phyloP scores from a whole-genome alignment of 2,113 vertebrate genomes.

The Panthera leo region DNA sequence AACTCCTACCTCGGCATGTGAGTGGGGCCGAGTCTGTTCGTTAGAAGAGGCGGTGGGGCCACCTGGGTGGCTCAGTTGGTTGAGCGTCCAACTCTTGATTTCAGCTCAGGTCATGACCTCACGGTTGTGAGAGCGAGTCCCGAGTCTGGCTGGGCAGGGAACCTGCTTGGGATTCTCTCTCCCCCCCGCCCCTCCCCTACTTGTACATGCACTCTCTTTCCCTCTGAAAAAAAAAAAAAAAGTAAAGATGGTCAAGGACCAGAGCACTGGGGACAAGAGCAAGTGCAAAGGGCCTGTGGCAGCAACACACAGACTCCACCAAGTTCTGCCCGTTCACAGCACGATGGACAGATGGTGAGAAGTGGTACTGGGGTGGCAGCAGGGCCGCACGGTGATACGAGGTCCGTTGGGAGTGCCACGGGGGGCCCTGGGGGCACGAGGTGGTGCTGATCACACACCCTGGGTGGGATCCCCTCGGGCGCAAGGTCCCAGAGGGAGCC shows the following conservation, averaged over 20 bases:
- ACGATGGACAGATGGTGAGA: background rate
- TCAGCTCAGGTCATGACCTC: no score
- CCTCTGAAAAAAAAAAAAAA: no score
- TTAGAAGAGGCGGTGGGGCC: background rate
- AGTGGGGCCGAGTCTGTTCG: background rate
- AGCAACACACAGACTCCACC: background rate
- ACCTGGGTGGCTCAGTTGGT: no score
- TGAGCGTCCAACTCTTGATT: no score
- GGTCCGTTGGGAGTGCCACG: background rate
- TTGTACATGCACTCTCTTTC: no score
- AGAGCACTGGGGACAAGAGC: background rate
- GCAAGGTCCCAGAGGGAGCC: background rate
- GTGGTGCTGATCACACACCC: background rate
- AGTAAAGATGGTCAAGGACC: background rate
- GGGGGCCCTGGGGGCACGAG: background rate
- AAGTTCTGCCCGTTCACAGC: background rate
- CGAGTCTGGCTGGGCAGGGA: no score
- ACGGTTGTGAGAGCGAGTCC: no score
- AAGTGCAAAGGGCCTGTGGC: background rate
- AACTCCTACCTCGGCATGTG: background rate
- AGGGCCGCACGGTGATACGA: background rate
- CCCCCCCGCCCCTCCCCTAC: no score
- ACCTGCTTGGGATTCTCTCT: no score
- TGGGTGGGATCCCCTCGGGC: background rate
- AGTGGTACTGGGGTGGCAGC: background rate